Evolutionary conservation across 2,888 invertebrate genomes (phyloP).

Genomic region (Dendrolimus houi): DNA sequence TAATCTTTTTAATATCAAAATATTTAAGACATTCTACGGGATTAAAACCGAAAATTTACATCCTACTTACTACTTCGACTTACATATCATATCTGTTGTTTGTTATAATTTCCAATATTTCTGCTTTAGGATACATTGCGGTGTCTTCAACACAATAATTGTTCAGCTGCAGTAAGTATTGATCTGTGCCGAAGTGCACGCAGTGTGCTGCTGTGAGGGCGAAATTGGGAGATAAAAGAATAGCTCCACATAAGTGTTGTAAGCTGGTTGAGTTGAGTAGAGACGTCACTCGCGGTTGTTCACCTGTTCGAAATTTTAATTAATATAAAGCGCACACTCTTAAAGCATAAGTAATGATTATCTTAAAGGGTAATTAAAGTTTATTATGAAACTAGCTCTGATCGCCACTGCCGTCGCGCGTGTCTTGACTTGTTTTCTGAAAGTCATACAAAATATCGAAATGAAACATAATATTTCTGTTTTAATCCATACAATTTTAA

Average conservation of each 20-base stretch:
- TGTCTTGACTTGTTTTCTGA: too few species aligned
- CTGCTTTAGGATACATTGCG: slow-evolving; percentile 19
- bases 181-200: slow-evolving; percentile 20
- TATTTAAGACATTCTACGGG: too few species aligned
- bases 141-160: slow-evolving; percentile 36
- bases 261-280: slow-evolving; percentile 36
- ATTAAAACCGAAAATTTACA: too few species aligned
- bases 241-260: slow-evolving; percentile 53
- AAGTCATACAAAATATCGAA: too few species aligned
- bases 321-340: too few species aligned
- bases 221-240: slow-evolving; percentile 33
- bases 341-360: too few species aligned
- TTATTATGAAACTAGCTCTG: too few species aligned
- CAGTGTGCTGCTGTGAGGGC: slow-evolving; percentile 67
- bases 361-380: too few species aligned
- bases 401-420: too few species aligned
- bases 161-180: slow-evolving; percentile 41
- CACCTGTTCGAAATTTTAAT: slow-evolving; percentile 25
- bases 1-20: too few species aligned
- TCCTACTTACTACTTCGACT: slow-evolving; percentile 13
- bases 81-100: slow-evolving; percentile 50
- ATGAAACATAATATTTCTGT: too few species aligned
- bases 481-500: too few species aligned
- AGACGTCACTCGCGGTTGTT: slow-evolving; percentile 43
- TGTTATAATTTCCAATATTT: slow-evolving; percentile 36